Conservation (phyloP, 2,113 vertebrate species). For the Poeciliopsis prolifica region DNA sequence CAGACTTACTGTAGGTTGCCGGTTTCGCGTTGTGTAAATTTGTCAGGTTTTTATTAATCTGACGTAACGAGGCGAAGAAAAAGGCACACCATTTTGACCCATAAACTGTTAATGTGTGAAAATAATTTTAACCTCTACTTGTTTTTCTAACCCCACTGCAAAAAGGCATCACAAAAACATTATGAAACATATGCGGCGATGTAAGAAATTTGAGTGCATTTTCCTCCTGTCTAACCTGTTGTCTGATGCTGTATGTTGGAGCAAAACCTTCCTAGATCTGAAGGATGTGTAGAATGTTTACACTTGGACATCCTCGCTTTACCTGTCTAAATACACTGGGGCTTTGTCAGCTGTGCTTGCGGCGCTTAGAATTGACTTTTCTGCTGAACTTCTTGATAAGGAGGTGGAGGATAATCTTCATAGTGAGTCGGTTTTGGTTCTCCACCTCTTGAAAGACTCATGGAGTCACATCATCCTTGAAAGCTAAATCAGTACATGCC, state of each 20-base stretch:
- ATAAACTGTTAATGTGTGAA: background rate
- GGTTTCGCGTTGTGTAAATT: background rate
- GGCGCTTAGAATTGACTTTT: background rate
- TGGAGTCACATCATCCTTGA: too few species aligned
- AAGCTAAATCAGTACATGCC: too few species aligned
- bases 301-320: background rate
- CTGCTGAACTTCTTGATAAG: background rate
- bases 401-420: background rate
- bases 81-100: background rate
- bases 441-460: background rate
- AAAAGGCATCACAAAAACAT: background rate
- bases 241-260: background rate
- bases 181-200: background rate
- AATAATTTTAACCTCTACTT: background rate
- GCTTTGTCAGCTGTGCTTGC: background rate
- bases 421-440: background rate
- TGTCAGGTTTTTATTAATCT: slow-evolving; percentile 3
- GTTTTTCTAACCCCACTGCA: background rate
- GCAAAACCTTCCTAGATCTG: background rate
- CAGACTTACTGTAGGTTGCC: background rate
- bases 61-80: background rate
- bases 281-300: background rate
- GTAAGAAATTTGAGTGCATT: background rate
- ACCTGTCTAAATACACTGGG: background rate
- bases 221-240: background rate